Conservation (phyloP, 2,888 invertebrate species). For the Sipunculus nudus region DNA sequence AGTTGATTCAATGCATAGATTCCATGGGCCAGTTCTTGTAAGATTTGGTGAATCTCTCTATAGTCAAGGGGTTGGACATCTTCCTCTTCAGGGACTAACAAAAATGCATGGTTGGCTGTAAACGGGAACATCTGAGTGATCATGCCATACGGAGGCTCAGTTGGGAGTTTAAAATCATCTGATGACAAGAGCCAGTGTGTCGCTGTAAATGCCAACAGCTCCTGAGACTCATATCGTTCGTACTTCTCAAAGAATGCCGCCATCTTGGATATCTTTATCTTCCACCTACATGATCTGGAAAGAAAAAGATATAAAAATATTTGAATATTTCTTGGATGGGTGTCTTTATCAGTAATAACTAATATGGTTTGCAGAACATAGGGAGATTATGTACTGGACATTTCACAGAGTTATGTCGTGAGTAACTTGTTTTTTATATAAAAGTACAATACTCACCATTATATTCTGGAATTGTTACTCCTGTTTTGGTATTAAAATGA, state of each 20-base stretch:
- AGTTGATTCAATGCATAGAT: slow-evolving; percentile 64
- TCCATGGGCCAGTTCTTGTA: slow-evolving; percentile 63
- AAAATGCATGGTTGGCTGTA: slow-evolving; percentile 45
- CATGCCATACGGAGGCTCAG: slow-evolving; percentile 62
- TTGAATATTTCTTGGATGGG: no score
- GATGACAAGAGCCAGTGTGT: slow-evolving; percentile 62
- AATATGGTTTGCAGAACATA: no score
- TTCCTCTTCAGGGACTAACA: slow-evolving; percentile 53
- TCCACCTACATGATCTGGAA: no score
- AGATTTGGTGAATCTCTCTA: slow-evolving; percentile 64
- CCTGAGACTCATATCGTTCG: slow-evolving; percentile 63
- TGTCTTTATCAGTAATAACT: no score
- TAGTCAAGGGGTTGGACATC: slow-evolving; percentile 50
- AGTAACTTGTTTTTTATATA: no score
- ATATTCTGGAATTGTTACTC: no score
- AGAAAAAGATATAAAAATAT: no score
- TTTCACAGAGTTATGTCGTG: no score
- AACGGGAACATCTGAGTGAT: slow-evolving; percentile 51
- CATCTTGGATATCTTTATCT: no score
- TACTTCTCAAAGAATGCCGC: slow-evolving; percentile 54
- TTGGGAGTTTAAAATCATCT: slow-evolving; percentile 60
- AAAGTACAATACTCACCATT: no score
- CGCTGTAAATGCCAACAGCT: slow-evolving; percentile 55
- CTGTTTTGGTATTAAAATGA: no score
- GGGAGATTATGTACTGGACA: no score